Evolutionary conservation across 2,888 invertebrate species (phyloP), one percentile per base, ranked within the genome.

Genomic region (Eupithecia vulgata): DNA sequence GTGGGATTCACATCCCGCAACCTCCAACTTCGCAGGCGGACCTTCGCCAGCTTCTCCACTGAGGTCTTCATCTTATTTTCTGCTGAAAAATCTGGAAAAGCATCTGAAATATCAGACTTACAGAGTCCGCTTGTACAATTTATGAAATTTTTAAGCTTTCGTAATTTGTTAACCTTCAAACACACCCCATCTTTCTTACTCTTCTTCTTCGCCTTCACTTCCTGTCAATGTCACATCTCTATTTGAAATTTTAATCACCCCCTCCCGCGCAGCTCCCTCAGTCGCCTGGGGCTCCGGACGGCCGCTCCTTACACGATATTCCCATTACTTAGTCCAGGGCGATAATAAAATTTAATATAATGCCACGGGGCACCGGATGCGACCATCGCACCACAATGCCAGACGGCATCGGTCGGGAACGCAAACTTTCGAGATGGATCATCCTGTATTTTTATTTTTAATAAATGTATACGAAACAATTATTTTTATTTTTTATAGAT

Each of bases 291-390:
- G 91, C 88, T 85, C 85, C 88, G 90, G 90, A 89, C 91, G 90
- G 88, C 86, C 92, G 90, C 91, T 93, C 93, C 95, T 95, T 95
- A 95, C 95, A 95, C 94, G 94, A 93, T 93, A 95, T 94, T 94
- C 94, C 93, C 94, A 95, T 94, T 94, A 94, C 94, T 94, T 94
- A 94, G 94, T 94, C 94, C 94, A 90, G 90, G 88, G 90, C 89
- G 88, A 94, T 94, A 94, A 94, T 95, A 95, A 94, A 94, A 95
- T 95, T 94, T 94, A 93, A 94, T 94, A 94, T 92, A 93, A 94
- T 89, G 89, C 89, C 85, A 83, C 83, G 87, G 90, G 48, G 88
- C 90, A 90, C 86, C 92, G 90, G 92, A 92, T 89, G 91, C 88
- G 86, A 85, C 90, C 65, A 64, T 1, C 52, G 10, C 62, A 37